Conservation (phyloP, 2,113 vertebrate species). For the Myotis yumanensis region DNA sequence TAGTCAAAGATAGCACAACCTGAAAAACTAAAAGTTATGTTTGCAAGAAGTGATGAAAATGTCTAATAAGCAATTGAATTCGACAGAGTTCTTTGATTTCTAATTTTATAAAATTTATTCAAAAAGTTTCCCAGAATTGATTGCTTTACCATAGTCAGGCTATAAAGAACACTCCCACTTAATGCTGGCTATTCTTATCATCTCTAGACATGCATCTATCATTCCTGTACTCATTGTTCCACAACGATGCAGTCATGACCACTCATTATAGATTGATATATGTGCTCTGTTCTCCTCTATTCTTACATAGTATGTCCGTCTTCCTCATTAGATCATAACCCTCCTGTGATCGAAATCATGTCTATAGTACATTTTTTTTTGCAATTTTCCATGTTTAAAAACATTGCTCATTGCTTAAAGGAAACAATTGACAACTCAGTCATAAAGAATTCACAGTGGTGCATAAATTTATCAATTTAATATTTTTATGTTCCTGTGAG, state of each 20-base stretch:
- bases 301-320: not conserved
- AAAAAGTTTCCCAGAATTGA: constrained; percentile 40
- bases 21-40: constrained; percentile 9
- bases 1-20: constrained; percentile 3
- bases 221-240: not conserved
- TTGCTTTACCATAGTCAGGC: not conserved
- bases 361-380: constrained; percentile 2
- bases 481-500: constrained; percentile 43
- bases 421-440: constrained; percentile 12
- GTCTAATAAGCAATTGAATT: constrained; percentile 26
- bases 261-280: not conserved
- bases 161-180: not conserved
- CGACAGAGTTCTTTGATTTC: not conserved
- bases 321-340: not conserved
- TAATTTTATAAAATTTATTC: not conserved
- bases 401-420: constrained; percentile 26
- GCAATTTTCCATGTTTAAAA: constrained; percentile 47
- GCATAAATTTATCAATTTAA: constrained; percentile 43
- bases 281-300: not conserved
- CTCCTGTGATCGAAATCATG: not conserved
- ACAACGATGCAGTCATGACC: not conserved
- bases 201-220: not conserved
- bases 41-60: constrained; percentile 38
- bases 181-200: not conserved
- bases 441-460: constrained; percentile 41